phyloP scores from a whole-genome alignment of 2,113 vertebrate species.

The Rissa tridactyla region DNA sequence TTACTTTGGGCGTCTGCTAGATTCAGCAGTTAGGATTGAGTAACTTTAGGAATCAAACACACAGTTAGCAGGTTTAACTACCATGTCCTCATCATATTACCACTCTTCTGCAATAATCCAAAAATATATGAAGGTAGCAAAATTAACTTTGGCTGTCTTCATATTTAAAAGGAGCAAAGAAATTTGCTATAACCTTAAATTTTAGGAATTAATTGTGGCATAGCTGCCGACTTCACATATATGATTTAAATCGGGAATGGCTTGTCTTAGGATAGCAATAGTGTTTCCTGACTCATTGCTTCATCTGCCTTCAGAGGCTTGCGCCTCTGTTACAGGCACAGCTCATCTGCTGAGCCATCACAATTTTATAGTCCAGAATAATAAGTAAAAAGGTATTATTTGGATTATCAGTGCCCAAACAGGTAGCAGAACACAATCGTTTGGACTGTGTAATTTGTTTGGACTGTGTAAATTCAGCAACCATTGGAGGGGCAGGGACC shows the following conservation, averaged over 20 bases:
- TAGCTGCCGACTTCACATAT: neutral
- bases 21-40: neutral
- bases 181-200: neutral
- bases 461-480: neutral
- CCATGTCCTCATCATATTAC: neutral
- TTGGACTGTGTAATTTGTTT: neutral
- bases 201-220: neutral
- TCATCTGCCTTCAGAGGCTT: neutral
- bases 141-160: neutral
- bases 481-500: neutral
- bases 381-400: neutral
- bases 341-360: neutral
- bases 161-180: neutral
- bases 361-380: neutral
- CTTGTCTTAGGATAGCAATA: neutral
- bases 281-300: neutral
- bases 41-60: neutral
- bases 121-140: neutral
- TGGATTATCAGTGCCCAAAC: neutral
- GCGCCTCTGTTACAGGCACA: neutral
- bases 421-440: neutral
- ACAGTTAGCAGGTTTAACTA: neutral
- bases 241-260: neutral
- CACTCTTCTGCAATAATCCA: neutral
- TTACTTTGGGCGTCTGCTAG: neutral